Percentiles rank a stretch among this genome's conserved stretches.
phyloP scores from a whole-genome alignment of 1,140 invertebrate species.

The Cyclargus thomasi region DNA sequence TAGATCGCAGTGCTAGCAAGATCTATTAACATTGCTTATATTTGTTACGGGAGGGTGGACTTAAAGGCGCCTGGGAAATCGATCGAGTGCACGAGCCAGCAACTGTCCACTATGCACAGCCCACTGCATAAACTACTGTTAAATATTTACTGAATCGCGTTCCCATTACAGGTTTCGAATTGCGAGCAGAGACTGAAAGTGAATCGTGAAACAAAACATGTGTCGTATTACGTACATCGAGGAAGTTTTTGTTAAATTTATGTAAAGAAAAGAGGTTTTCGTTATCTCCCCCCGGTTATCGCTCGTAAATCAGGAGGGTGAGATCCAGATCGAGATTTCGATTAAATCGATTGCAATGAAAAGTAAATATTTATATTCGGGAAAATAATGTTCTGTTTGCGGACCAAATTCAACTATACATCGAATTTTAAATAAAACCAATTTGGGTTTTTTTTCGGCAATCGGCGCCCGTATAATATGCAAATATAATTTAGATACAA shows the following conservation, averaged over 20 bases:
- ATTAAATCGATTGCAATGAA: slow-evolving; percentile 9
- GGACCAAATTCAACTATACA: neutral
- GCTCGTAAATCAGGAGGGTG: slow-evolving; percentile 31
- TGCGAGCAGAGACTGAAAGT: no score
- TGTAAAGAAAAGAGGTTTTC: slow-evolving; percentile 4
- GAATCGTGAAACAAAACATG: neutral
- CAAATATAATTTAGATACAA: slow-evolving; percentile 4
- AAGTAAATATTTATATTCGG: neutral
- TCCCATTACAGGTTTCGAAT: neutral
- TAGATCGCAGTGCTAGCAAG: slow-evolving; percentile 1
- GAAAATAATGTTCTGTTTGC: no score
- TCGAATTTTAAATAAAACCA: slow-evolving; percentile 16
- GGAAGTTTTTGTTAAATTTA: slow-evolving; percentile 4
- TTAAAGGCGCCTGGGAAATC: slow-evolving; percentile 27
- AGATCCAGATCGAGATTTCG: slow-evolving; percentile 26
- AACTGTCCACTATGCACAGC: neutral
- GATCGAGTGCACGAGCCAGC: slow-evolving; percentile 23
- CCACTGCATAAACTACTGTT: slow-evolving; percentile 10
- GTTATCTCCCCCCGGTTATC: slow-evolving; percentile 30
- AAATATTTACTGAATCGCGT: slow-evolving; percentile 9
- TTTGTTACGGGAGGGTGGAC: slow-evolving; percentile 22
- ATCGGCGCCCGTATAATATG: slow-evolving; percentile 3
- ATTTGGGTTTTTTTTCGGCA: neutral
- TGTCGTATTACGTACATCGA: neutral
- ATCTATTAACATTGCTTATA: slow-evolving; percentile 11